These are phyloP conservation scores for Drosophila murphyi DNA, from an alignment of 1,140 invertebrate species.

Conservation along the genomic window DNA sequence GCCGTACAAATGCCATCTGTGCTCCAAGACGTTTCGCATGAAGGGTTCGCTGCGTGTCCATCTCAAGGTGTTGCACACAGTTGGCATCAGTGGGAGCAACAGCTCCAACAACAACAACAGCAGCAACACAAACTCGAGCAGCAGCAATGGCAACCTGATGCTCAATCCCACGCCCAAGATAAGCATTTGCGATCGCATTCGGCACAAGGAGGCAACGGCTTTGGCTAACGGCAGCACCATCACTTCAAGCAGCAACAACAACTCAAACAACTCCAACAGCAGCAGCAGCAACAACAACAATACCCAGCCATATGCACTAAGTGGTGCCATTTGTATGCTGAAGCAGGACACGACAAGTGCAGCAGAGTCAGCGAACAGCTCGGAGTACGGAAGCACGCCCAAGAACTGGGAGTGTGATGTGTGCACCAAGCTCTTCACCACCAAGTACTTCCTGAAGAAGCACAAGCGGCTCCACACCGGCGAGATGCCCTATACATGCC, in stretches of 20 bases:
- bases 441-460: conserved; percentile 95
- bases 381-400: conserved; percentile 51
- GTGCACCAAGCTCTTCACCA: conserved; percentile 93
- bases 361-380: not conserved
- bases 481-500: conserved; percentile 94
- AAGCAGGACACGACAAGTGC: conserved; percentile 46
- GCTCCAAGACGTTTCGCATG: conserved; percentile 92
- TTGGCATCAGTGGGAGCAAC: conserved; percentile 73
- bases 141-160: conserved; percentile 7
- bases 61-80: conserved; percentile 90
- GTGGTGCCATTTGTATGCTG: conserved; percentile 71
- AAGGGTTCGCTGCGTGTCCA: conserved; percentile 92
- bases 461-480: conserved; percentile 94
- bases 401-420: conserved; percentile 93
- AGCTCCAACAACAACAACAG: conserved; percentile 9
- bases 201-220: conserved; percentile 65
- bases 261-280: not conserved
- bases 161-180: conserved; percentile 58
- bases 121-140: conserved; percentile 8
- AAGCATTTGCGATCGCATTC: conserved; percentile 81
- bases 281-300: conserved; percentile 18
- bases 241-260: conserved; percentile 15
- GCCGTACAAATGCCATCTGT: conserved; percentile 90
- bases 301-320: conserved; percentile 62
- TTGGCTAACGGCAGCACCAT: conserved; percentile 9